phyloP scores from a whole-genome alignment of 2,113 vertebrate species.

The Macquaria australasica region DNA sequence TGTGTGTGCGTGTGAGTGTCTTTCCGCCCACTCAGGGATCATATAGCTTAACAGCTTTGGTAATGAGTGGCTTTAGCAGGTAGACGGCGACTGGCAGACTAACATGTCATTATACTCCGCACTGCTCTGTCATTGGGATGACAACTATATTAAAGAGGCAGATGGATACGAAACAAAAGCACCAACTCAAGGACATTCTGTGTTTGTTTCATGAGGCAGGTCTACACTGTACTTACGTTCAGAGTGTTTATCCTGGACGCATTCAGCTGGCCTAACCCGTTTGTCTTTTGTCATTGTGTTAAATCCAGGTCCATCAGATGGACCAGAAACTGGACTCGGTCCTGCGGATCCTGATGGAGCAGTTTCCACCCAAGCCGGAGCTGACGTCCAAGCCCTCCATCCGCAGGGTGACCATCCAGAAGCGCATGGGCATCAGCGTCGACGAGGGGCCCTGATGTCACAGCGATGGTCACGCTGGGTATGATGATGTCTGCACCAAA shows the following conservation, averaged over 20 bases:
- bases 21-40: slow-evolving; percentile 49
- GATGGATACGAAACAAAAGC: slow-evolving; percentile 42
- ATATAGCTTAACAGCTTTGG: slow-evolving; percentile 66
- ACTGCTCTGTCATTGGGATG: slow-evolving; percentile 71
- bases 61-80: slow-evolving; percentile 73
- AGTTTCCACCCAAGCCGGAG: slow-evolving; percentile 78
- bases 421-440: slow-evolving; percentile 73
- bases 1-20: slow-evolving; percentile 12
- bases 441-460: slow-evolving; percentile 79
- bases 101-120: slow-evolving; percentile 70
- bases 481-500: slow-evolving; percentile 31
- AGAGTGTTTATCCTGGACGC: slow-evolving; percentile 28
- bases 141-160: slow-evolving; percentile 60
- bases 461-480: neutral
- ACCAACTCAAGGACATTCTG: slow-evolving; percentile 39
- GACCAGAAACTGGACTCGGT: slow-evolving; percentile 83
- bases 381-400: slow-evolving; percentile 72
- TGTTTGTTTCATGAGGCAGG: slow-evolving; percentile 38
- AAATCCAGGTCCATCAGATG: slow-evolving; percentile 81
- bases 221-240: slow-evolving; percentile 13
- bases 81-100: slow-evolving; percentile 66
- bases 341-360: slow-evolving; percentile 78
- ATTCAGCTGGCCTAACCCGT: slow-evolving; percentile 43
- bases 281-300: slow-evolving; percentile 36
- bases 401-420: slow-evolving; percentile 81